Evolutionary conservation across 2,113 vertebrate species (phyloP).

Genomic region (Rafetus swinhoei): DNA sequence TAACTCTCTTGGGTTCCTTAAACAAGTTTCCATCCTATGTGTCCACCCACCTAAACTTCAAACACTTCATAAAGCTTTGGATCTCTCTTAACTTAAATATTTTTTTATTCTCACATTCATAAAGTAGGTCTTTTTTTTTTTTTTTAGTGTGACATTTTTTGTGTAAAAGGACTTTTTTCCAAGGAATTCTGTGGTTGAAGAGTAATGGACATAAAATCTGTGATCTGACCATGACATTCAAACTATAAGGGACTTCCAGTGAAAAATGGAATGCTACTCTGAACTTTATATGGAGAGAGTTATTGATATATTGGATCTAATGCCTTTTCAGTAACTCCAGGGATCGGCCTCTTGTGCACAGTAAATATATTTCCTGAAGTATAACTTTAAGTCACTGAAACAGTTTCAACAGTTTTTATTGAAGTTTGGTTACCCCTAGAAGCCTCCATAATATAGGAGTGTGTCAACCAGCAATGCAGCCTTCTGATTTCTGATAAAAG

Average conservation of each 20-base stretch:
- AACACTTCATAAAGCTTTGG: constrained; percentile 65
- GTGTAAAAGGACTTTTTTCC: constrained; percentile 16
- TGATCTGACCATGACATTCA: neutral
- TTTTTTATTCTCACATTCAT: constrained; percentile 59
- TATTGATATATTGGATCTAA: neutral
- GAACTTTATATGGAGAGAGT: neutral
- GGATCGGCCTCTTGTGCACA: neutral
- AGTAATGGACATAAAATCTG: neutral
- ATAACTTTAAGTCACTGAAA: too few species aligned
- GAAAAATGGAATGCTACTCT: neutral
- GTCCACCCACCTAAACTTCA: constrained; percentile 47
- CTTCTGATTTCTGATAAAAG: neutral
- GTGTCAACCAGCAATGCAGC: neutral
- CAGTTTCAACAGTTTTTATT: neutral
- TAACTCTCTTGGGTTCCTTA: constrained; percentile 3
- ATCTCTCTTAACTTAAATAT: constrained; percentile 39
- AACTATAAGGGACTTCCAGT: constrained; percentile 1
- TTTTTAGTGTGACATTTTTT: constrained; percentile 13
- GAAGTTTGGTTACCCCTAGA: fast-evolving
- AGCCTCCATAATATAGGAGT: neutral
- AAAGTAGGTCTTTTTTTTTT: constrained; percentile 58
- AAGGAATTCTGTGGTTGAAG: constrained; percentile 40
- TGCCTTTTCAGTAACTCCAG: neutral
- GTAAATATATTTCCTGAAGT: neutral
- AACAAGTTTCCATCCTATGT: constrained; percentile 51